Conservation (phyloP, 2,113 vertebrate species). For the Ardeotis arabs region DNA sequence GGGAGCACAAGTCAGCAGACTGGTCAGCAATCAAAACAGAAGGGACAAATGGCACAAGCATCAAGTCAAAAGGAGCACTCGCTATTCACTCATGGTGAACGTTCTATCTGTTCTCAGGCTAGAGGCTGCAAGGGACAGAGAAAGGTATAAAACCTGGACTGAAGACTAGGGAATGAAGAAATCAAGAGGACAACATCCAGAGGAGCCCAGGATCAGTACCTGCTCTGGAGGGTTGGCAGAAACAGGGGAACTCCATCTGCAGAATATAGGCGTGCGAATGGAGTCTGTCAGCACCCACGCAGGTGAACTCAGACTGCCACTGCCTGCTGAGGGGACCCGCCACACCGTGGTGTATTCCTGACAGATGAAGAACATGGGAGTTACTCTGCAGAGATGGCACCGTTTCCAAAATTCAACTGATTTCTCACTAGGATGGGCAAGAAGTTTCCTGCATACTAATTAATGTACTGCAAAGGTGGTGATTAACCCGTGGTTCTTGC, state of each 20-base stretch:
- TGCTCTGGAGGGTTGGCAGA: slow-evolving; percentile 40
- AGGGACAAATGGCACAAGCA: background rate
- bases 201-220: slow-evolving; percentile 25
- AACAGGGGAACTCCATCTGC: slow-evolving; percentile 46
- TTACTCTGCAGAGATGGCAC: slow-evolving; percentile 51
- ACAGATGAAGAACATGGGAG: slow-evolving; percentile 39
- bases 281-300: slow-evolving; percentile 43
- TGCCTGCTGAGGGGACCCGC: slow-evolving; percentile 13
- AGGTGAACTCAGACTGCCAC: slow-evolving; percentile 23
- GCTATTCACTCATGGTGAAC: background rate
- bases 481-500: background rate
- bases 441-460: background rate
- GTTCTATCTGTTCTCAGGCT: background rate
- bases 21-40: background rate
- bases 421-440: background rate
- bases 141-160: background rate
- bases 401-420: slow-evolving; percentile 3
- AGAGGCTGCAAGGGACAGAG: background rate
- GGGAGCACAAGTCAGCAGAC: background rate
- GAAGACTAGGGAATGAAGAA: background rate
- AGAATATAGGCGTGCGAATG: slow-evolving; percentile 25
- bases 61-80: background rate
- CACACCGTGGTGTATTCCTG: slow-evolving; percentile 32
- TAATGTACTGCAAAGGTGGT: background rate
- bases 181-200: slow-evolving; percentile 16